phyloP scores from a whole-genome alignment of 2,113 vertebrate species.

The Phrynocephalus versicolor region DNA sequence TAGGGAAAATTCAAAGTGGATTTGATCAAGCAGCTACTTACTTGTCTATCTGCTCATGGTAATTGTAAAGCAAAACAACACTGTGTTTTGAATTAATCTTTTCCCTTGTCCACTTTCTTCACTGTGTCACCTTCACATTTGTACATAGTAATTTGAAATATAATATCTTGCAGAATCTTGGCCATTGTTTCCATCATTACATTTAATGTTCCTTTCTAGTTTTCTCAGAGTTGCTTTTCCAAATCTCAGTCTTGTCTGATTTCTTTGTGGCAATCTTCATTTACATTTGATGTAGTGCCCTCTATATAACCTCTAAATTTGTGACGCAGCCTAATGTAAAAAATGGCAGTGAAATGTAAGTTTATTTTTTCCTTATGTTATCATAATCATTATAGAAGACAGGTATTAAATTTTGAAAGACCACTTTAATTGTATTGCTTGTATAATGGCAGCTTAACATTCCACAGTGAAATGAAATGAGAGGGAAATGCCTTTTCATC shows the following conservation, averaged over 20 bases:
- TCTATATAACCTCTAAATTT: conserved; percentile 59
- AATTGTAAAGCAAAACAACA: too few relatives aligned
- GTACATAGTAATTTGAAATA: too few relatives aligned
- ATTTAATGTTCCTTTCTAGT: too few relatives aligned
- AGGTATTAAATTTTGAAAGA: conserved; percentile 65
- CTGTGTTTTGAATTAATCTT: too few relatives aligned
- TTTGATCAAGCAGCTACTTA: too few relatives aligned
- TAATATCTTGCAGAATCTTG: too few relatives aligned
- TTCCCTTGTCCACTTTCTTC: too few relatives aligned
- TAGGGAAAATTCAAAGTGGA: too few relatives aligned
- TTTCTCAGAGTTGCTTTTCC: conserved; percentile 12
- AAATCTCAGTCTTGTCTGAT: too few relatives aligned
- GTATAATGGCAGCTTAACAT: conserved; percentile 37
- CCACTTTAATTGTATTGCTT: conserved; percentile 61
- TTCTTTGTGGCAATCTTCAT: conserved; percentile 44
- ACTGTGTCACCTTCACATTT: too few relatives aligned
- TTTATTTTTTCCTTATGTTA: conserved; percentile 46
- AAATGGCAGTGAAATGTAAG: conserved; percentile 48
- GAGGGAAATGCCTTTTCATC: fast-evolving
- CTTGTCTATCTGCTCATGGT: too few relatives aligned
- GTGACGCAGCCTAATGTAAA: conserved; percentile 56
- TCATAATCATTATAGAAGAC: conserved; percentile 58
- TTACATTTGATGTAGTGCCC: conserved; percentile 31
- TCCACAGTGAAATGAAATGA: not conserved
- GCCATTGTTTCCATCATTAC: too few relatives aligned